Base-by-base conservation (phyloP, 2,888 invertebrate genomes). In the Synergus itoensis region DNA sequence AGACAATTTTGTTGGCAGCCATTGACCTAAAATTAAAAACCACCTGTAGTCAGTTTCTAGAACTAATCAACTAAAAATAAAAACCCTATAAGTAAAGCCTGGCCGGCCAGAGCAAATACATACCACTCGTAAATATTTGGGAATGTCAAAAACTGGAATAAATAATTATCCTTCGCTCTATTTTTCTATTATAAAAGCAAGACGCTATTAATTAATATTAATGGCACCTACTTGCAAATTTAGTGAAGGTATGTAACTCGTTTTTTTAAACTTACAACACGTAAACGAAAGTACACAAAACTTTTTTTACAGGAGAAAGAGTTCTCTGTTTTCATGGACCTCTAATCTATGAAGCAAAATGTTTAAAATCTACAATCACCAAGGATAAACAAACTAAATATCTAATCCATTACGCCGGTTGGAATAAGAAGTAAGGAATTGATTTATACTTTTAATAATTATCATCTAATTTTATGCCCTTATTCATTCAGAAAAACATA, bases 281-380 rank as follows among this genome's bases (percentile, higher is more conserved):
- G 1, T 8, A 48, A n/a, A 1, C n/a, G n/a, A 53, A 53, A 8
- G 7, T n/a, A n/a, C 2, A n/a, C 16, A 16, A n/a, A 53, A 48
- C 4, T 8, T 28, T 53, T 48, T 93, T 94, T 28, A 80, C 90
- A 96, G 96, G 96, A 80, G 96, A 97, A 92, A 96, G 96, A 90
- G 97, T 98, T 12, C 92, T 98, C 41, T 98, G 98, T 92, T 98
- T 98, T 91, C 98, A 98, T 92, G 98, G 98, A 0, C 98, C 98
- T 3, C 93, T 98, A 57, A 96, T 98, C 84, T 98, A 98, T 92
- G 98, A 98, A 93, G 98, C 98, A 60, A 98, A 98, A 95, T 97
- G 98, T 89, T 94, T 98, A 36, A 97, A 97, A 93, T 94, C 95
- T 86, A 94, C 95, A 77, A 93, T 96, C 83, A 95, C 95, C 9